These are phyloP conservation scores for Bradypodion pumilum DNA, from an alignment of 2,797 vertebrate genomes.

Conservation along the genomic window DNA sequence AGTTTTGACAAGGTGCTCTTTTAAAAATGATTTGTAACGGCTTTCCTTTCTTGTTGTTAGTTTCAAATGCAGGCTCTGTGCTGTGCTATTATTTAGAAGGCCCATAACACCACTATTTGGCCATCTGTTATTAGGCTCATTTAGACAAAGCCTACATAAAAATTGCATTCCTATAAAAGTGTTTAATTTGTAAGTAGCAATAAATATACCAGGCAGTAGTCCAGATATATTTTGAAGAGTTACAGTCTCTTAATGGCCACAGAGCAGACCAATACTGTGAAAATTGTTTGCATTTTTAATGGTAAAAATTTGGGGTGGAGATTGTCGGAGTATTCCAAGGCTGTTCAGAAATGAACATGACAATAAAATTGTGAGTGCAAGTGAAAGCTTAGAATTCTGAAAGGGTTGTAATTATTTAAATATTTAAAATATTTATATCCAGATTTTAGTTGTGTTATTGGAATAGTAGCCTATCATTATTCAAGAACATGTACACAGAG, in stretches of 20 bases:
- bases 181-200: constrained; percentile 75
- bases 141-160: constrained; percentile 71
- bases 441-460: neutral
- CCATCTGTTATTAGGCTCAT: constrained; percentile 72
- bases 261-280: constrained; percentile 40
- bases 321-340: constrained; percentile 37
- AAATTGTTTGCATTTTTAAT: constrained; percentile 63
- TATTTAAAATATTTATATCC: neutral
- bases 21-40: constrained; percentile 51
- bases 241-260: constrained; percentile 66
- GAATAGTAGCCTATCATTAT: neutral
- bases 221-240: constrained; percentile 65
- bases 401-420: neutral
- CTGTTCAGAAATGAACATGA: neutral
- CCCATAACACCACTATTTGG: constrained; percentile 73
- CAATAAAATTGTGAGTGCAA: neutral
- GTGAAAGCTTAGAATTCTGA: neutral
- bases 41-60: constrained; percentile 65
- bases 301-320: constrained; percentile 55
- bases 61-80: constrained; percentile 51
- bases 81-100: constrained; percentile 67
- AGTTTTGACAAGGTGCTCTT: constrained; percentile 56
- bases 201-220: constrained; percentile 69
- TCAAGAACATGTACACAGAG: neutral
- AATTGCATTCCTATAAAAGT: constrained; percentile 70